These are phyloP conservation scores for Drosophila ohnishii DNA, from an alignment of 1,140 invertebrate genomes.

Conservation along the genomic window DNA sequence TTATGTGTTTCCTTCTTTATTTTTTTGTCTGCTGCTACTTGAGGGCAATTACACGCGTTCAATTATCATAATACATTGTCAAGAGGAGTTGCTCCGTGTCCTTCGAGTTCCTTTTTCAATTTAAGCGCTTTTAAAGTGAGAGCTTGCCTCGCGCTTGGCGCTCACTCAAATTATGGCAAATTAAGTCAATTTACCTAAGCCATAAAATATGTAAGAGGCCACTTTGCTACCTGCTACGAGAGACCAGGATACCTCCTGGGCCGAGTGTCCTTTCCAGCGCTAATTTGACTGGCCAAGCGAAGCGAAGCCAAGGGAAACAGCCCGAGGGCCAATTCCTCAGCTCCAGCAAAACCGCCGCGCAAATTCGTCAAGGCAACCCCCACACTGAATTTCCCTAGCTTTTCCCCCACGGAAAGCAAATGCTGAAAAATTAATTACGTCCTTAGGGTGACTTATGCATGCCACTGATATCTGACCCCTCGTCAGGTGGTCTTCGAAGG, in stretches of 20 bases:
- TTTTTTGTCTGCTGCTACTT: constrained; percentile 56
- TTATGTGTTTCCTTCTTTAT: constrained; percentile 22
- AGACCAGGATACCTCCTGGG: constrained; percentile 18
- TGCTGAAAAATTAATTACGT: constrained; percentile 83
- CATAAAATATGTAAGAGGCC: constrained; percentile 76
- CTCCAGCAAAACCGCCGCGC: constrained; percentile 57
- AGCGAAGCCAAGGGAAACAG: constrained; percentile 43
- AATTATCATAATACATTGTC: constrained; percentile 82
- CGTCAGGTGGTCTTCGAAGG: constrained; percentile 14
- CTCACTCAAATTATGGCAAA: constrained; percentile 70
- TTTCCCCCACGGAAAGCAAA: constrained; percentile 51
- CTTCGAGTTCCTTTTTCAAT: constrained; percentile 66
- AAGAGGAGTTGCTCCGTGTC: constrained; percentile 52
- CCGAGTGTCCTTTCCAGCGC: constrained; percentile 56
- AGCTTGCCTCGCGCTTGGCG: constrained; percentile 23
- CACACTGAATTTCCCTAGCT: not conserved
- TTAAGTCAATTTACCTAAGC: constrained; percentile 78
- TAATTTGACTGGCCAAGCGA: constrained; percentile 68
- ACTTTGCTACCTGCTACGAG: constrained; percentile 31
- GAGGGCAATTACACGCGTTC: constrained; percentile 81
- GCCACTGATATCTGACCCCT: constrained; percentile 39
- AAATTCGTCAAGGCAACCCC: constrained; percentile 77
- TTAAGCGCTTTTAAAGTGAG: constrained; percentile 67
- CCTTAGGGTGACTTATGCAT: constrained; percentile 80
- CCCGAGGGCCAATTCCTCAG: constrained; percentile 33